Evolutionary conservation across 2,113 vertebrate genomes (phyloP), one percentile per base, ranked within the genome.

Genomic region (Sterna hirundo): DNA sequence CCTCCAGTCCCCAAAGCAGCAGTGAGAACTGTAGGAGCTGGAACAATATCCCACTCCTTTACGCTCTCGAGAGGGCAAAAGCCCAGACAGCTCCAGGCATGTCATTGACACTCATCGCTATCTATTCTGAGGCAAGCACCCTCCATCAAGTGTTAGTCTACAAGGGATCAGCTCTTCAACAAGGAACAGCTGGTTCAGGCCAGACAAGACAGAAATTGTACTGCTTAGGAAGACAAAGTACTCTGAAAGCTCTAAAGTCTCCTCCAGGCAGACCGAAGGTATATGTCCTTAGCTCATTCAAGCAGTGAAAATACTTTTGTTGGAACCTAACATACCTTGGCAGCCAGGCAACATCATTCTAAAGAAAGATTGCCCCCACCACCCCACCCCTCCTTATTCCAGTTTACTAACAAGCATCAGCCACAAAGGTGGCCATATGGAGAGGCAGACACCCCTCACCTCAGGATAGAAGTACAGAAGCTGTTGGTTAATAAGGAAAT

Each of bases 51-150:
- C 54, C 44, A 40, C 72, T 86, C 5, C 83, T 74, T 23, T 9
- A 40, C 19, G 20, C 79, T 71, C 78, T 57, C 1, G 3, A 94
- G 58, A 61, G 25, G 58, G 49, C 81, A 30, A 77, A n/a, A 65
- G 89, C 94, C 19, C 70, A 57, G 89, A 23, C 78, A 95, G 83
- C 91, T 26, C 91, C 94, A 58, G 77, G 29, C 83, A 57, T 12
- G 51, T 95, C 96, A 95, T 4, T 23, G 3, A 77, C 95, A 96
- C 93, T 97, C 95, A 95, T 40, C 64, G 0, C 81, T 90, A 83
- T 85, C 95, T 97, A 62, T 88, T 94, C 80, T 9, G 20, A 91
- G 93, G 82, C 65, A 61, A 69, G 86, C 51, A 12, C 65, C 52
- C 86, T 88, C 91, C 10, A 2, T 40, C 65, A 52, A 94, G 77